These are phyloP conservation scores for Pipra filicauda DNA, from an alignment of 2,113 vertebrate genomes.

Conservation along the genomic window DNA sequence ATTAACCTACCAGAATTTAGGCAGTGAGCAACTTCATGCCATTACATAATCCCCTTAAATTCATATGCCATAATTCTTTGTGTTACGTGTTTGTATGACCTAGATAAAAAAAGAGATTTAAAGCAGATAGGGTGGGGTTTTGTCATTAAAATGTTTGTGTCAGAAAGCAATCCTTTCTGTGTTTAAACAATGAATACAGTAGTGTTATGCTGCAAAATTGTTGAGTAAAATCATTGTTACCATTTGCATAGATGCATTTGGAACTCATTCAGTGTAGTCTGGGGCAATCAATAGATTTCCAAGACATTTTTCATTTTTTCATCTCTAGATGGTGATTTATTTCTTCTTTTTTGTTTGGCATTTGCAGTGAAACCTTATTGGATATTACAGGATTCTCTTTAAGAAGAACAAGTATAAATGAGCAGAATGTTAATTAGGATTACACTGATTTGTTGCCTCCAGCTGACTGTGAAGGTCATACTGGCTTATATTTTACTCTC, in stretches of 20 bases:
- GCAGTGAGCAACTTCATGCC: not conserved
- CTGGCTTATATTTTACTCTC: not conserved
- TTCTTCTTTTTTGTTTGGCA: not conserved
- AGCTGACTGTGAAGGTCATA: not conserved
- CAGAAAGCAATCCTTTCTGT: not conserved
- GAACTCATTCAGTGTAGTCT: not conserved
- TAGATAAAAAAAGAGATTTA: not conserved
- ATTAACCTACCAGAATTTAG: not conserved
- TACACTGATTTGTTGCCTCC: not conserved
- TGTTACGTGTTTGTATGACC: not conserved
- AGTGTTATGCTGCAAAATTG: not conserved
- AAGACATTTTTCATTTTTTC: not conserved
- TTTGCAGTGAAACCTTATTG: not conserved
- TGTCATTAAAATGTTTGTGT: not conserved
- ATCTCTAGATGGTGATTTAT: not conserved
- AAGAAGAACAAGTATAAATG: constrained; percentile 4
- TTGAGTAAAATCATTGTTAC: not conserved
- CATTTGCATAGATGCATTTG: not conserved
- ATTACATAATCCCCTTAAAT: not conserved
- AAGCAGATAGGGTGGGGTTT: not conserved
- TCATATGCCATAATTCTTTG: not conserved
- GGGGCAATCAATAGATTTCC: not conserved
- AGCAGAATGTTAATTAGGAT: constrained; percentile 8
- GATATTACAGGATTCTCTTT: not conserved
- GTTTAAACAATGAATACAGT: not conserved